Percentiles rank a stretch among this genome's conserved stretches.
phyloP scores from a whole-genome alignment of 2,113 vertebrate genomes.

The mouse (Mus musculus) region DNA sequence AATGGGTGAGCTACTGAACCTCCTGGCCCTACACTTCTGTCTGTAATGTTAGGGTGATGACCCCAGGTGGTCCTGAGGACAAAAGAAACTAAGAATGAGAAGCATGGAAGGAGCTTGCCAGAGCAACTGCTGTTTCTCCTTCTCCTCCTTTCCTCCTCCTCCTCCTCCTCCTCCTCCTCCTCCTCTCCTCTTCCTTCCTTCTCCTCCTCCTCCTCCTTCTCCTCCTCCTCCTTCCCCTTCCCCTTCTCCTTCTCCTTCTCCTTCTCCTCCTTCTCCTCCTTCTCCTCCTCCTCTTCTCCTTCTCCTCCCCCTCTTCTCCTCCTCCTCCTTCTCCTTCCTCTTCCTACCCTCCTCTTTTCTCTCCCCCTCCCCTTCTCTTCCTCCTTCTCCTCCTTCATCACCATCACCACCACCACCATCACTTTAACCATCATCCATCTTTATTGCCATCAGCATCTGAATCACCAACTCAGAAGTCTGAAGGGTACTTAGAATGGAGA shows the following conservation, averaged over 20 bases:
- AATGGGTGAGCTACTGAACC: neutral
- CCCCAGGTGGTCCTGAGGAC: neutral
- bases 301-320: too few relatives aligned
- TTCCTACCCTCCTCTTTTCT: too few relatives aligned
- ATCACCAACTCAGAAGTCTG: neutral
- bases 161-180: too few relatives aligned
- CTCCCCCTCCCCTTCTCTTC: too few relatives aligned
- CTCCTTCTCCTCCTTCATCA: too few relatives aligned
- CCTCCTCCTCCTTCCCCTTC: too few relatives aligned
- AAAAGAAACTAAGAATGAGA: neutral
- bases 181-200: too few relatives aligned
- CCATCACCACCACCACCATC: neutral
- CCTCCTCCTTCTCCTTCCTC: too few relatives aligned
- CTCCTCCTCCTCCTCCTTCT: too few relatives aligned
- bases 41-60: neutral
- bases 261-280: too few relatives aligned
- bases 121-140: neutral
- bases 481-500: neutral
- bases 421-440: neutral
- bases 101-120: neutral
- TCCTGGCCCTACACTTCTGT: neutral
- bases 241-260: rapidly evolving
- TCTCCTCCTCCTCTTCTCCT: too few relatives aligned
- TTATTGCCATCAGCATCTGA: neutral
- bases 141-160: too few relatives aligned